These are phyloP conservation scores for Champsocephalus gunnari DNA, from an alignment of 2,797 vertebrate genomes.

Conservation along the genomic window DNA sequence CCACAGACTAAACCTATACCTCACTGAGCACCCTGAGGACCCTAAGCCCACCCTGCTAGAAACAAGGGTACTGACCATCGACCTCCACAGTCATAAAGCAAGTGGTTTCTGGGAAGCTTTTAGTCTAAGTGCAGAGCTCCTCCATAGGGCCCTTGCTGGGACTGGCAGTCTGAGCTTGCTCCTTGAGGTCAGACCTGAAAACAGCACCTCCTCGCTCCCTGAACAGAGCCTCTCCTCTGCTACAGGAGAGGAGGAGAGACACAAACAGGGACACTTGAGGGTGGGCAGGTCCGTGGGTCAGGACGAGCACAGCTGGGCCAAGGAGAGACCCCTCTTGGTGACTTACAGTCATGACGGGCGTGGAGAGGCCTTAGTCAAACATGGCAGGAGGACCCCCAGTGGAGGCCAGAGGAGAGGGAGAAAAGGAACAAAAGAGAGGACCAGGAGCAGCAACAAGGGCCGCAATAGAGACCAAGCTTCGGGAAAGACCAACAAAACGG, in stretches of 20 bases:
- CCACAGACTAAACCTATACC: constrained; percentile 83
- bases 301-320: constrained; percentile 85
- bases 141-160: constrained; percentile 64
- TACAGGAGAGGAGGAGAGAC: constrained; percentile 38
- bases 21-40: constrained; percentile 65
- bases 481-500: constrained; percentile 54
- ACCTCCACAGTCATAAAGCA: constrained; percentile 38
- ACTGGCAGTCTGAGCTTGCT: constrained; percentile 78
- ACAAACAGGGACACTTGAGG: constrained; percentile 77
- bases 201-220: constrained; percentile 59
- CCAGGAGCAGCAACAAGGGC: constrained; percentile 65
- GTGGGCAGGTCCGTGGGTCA: constrained; percentile 84
- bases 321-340: constrained; percentile 87
- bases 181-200: constrained; percentile 79
- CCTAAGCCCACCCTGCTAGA: constrained; percentile 78
- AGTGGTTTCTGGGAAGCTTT: constrained; percentile 85
- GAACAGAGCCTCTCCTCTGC: constrained; percentile 41
- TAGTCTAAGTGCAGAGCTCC: constrained; percentile 77
- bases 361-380: constrained; percentile 81
- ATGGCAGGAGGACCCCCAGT: constrained; percentile 67
- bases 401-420: constrained; percentile 69
- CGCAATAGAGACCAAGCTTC: constrained; percentile 58
- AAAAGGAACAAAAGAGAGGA: constrained; percentile 70
- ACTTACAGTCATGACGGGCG: constrained; percentile 87
- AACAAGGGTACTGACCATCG: constrained; percentile 72